Conservation (phyloP, 2,888 invertebrate genomes). For the Caenorhabditis macrosperma region DNA sequence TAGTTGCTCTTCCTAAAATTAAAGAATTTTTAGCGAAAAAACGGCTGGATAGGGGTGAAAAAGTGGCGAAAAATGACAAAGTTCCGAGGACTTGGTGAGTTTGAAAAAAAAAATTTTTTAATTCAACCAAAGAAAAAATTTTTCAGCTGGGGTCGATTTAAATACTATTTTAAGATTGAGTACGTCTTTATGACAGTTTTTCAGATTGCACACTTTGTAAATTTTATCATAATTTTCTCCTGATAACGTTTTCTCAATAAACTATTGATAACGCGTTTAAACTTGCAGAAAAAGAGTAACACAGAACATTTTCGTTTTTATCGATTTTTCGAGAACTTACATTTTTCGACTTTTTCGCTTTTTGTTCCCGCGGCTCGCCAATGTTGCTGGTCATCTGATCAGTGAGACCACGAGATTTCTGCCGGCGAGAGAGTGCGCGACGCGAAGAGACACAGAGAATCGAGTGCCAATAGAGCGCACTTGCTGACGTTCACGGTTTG, state of each 20-base stretch:
- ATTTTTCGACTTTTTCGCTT: neutral
- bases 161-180: constrained; percentile 32
- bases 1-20: constrained; percentile 22
- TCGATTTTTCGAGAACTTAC: neutral
- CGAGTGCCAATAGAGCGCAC: constrained; percentile 18
- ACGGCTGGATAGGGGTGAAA: constrained; percentile 16
- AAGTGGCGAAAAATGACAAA: constrained; percentile 35
- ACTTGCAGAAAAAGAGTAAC: no score
- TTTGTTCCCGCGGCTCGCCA: neutral
- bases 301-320: no score
- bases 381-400: constrained; percentile 20
- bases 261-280: no score
- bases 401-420: neutral
- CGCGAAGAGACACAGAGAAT: constrained; percentile 23
- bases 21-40: constrained; percentile 17
- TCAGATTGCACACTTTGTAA: constrained; percentile 52
- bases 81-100: constrained; percentile 36
- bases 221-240: constrained; percentile 45
- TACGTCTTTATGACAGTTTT: constrained; percentile 45
- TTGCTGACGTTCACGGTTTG: constrained; percentile 3
- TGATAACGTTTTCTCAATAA: neutral
- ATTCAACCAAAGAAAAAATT: no score
- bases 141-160: constrained; percentile 28
- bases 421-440: constrained; percentile 1
- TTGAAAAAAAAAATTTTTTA: neutral